Conservation (phyloP, 2,113 vertebrate genomes). For the Puma concolor region DNA sequence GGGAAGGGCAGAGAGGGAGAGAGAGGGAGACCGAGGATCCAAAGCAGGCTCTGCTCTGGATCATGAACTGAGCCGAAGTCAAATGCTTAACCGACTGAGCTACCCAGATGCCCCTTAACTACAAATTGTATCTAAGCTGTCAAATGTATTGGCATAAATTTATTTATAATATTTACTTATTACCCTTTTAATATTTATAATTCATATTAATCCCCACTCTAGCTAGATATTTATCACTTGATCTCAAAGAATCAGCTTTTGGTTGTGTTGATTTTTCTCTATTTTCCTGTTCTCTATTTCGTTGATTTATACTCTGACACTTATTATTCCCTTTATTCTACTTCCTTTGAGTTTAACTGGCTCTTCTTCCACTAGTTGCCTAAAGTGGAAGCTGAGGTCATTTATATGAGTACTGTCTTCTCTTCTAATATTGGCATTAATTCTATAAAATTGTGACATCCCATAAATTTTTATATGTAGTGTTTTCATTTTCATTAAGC, state of each 20-base stretch:
- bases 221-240: neutral
- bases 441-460: neutral
- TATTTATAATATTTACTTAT: conserved; percentile 7
- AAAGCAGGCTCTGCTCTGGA: too few species aligned
- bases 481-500: neutral
- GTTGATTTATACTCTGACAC: neutral
- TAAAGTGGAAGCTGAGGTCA: neutral
- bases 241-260: neutral
- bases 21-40: too few species aligned
- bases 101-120: too few species aligned
- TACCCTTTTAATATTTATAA: neutral
- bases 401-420: neutral
- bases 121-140: too few species aligned
- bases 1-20: too few species aligned
- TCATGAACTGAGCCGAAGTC: too few species aligned
- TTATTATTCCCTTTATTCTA: neutral
- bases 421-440: neutral
- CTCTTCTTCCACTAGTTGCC: neutral
- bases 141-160: conserved; percentile 23
- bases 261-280: neutral
- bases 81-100: too few species aligned
- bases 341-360: neutral
- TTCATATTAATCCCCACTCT: neutral
- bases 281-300: neutral
- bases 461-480: neutral